Conservation (phyloP, 37 sponge, comb jelly and placozoan species). For the Cladorhizidae sp. region DNA sequence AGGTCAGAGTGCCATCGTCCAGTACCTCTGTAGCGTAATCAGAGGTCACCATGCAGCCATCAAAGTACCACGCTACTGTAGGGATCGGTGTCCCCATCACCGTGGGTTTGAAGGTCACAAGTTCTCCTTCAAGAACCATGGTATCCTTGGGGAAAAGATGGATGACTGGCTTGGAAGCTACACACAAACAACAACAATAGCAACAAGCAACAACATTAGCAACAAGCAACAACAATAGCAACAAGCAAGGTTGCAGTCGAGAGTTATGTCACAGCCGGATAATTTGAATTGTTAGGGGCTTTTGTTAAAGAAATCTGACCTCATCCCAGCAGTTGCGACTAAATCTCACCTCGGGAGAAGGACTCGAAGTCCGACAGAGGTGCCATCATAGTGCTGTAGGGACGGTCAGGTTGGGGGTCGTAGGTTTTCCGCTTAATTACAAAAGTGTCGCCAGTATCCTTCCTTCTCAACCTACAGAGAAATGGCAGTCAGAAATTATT, state of each 20-base stretch:
- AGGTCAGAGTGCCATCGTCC: slow-evolving; percentile 26
- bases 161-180: slow-evolving; percentile 35
- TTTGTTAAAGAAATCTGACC: too few species aligned
- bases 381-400: not conserved
- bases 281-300: too few species aligned
- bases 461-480: too few species aligned
- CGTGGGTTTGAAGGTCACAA: slow-evolving; percentile 22
- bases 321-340: too few species aligned
- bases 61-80: slow-evolving; percentile 35
- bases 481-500: too few species aligned
- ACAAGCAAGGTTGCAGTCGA: too few species aligned
- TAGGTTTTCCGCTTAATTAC: too few species aligned
- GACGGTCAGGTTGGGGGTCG: not conserved
- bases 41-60: slow-evolving; percentile 32
- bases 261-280: too few species aligned
- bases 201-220: not conserved
- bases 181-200: not conserved
- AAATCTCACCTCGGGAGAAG: not conserved
- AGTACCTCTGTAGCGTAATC: slow-evolving; percentile 38
- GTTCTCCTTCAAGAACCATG: slow-evolving; percentile 20
- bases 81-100: slow-evolving; percentile 35
- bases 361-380: slow-evolving; percentile 20
- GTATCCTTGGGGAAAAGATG: slow-evolving; percentile 15
- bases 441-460: too few species aligned
- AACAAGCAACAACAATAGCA: not conserved